A percentile compares a stretch with the other conserved stretches of the same genome.
Evolutionary conservation across 2,113 vertebrate genomes (phyloP).

Genomic region (Sorex araneus): DNA sequence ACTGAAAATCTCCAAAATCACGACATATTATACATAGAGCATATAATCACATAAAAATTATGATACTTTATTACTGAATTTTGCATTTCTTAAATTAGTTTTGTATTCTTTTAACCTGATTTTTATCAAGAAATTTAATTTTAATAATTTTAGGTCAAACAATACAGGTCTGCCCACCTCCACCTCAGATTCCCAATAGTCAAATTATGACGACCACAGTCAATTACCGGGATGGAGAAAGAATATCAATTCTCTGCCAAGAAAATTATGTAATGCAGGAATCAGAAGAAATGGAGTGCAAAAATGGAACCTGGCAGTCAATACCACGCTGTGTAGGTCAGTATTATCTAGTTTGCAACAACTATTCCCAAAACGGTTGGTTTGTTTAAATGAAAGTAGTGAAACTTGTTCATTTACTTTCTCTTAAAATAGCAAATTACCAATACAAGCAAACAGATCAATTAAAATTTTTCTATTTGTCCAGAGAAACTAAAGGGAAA

Average conservation of each 20-base stretch:
- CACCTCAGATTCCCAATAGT: constrained; percentile 84
- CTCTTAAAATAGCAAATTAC: background rate
- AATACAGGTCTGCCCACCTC: constrained; percentile 79
- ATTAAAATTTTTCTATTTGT: background rate
- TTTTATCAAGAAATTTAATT: background rate
- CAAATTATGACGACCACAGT: constrained; percentile 47
- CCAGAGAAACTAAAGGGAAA: background rate
- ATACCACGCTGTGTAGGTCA: constrained; percentile 86
- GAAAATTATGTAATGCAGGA: constrained; percentile 58
- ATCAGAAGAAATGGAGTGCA: constrained; percentile 80
- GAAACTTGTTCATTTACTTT: background rate
- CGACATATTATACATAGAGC: background rate
- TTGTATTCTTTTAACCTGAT: background rate
- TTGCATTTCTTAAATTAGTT: background rate
- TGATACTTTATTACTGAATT: background rate
- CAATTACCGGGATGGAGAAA: constrained; percentile 81
- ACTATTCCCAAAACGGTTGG: too few relatives aligned
- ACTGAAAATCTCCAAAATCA: too few relatives aligned
- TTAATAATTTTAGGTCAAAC: constrained; percentile 50
- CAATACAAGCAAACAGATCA: too few relatives aligned
- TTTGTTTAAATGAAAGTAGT: background rate
- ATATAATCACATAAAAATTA: background rate
- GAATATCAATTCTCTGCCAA: constrained; percentile 80
- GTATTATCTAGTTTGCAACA: constrained; percentile 43
- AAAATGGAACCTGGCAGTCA: constrained; percentile 84